Base-by-base conservation (phyloP, 1,140 invertebrate species). In the Epicauta chinensis region DNA sequence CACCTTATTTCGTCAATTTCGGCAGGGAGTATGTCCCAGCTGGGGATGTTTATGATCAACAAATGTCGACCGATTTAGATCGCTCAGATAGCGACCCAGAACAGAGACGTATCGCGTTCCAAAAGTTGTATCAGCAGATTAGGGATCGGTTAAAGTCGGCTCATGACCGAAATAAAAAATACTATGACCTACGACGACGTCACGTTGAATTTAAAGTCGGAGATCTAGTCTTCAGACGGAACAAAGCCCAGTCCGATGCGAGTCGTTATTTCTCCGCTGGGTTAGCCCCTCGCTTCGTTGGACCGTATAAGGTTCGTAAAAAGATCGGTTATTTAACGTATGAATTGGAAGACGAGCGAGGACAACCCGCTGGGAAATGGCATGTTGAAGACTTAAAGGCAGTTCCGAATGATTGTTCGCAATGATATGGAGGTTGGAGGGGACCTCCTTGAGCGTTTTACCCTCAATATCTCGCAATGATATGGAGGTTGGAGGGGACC, bases 1-100 rank as follows among this genome's bases (percentile, higher is more conserved):
- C 62, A 4, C 67, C 66, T 0, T 59, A 54, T 30, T 46, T 43
- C n/a, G 29, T 47, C 4, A 46, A 47, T 16, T 47, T 53, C 16
- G 51, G 57, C 5, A 23, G 56, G 0, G 36, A 53, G 32, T 23
- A 23, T 3, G 34, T 35, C 3, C 5, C 10, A 1, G 11, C 12
- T 14, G 30, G 32, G 29, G 30, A 16, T 2, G 12, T 1, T 39
- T 39, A 39, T 17, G 2, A 17, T 10, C 3, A 39, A 17, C 4
- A 16, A 39, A 13, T 11, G 3, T 6, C 11, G 14, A 3, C 14
- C 7, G 16, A 13, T 10, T 5, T 0, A 0, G 15, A 34, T n/a
- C 10, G 5, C 11, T 13, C 16, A 13, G 16, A 10, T 10, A 11
- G 1, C 12, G 10, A 13, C 6, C 9, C 10, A 6, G 3, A n/a